Percentiles rank a stretch among this genome's conserved stretches.
Conservation (phyloP, 92 coral and sea anemone species). For the Zoanthus sociatus region DNA sequence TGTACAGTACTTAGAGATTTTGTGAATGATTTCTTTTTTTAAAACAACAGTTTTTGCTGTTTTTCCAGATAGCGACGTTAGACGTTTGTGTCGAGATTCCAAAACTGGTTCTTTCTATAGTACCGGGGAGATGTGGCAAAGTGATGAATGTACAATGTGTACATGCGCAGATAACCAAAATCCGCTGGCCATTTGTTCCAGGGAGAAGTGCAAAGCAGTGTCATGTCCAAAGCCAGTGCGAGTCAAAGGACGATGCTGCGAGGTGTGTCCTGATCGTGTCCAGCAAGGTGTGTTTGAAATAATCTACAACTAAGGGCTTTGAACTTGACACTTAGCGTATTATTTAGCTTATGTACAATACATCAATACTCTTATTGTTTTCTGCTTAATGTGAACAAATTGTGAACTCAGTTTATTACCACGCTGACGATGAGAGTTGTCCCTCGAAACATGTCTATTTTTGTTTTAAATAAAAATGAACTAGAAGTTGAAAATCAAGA, state of each 20-base stretch:
- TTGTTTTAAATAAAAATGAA: no score
- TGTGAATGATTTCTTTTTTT: neutral
- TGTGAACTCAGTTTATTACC: no score
- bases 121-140: constrained; percentile 93
- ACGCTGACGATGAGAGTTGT: no score
- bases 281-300: constrained; percentile 62
- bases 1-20: neutral
- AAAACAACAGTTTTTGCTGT: neutral
- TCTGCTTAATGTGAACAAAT: no score
- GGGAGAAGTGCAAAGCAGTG: constrained; percentile 68
- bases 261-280: constrained; percentile 76
- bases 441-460: no score
- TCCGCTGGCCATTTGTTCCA: constrained; percentile 73
- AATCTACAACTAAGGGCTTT: no score
- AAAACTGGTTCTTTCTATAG: constrained; percentile 86
- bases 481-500: no score
- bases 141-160: constrained; percentile 94
- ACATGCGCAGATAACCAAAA: constrained; percentile 75
- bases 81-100: constrained; percentile 85
- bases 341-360: no score
- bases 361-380: no score
- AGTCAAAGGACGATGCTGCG: constrained; percentile 87
- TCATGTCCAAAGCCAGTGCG: constrained; percentile 73
- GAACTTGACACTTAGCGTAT: no score
- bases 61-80: constrained; percentile 64